These are phyloP conservation scores for Orthonyx spaldingii DNA, from an alignment of 2,113 vertebrate genomes.

Conservation along the genomic window DNA sequence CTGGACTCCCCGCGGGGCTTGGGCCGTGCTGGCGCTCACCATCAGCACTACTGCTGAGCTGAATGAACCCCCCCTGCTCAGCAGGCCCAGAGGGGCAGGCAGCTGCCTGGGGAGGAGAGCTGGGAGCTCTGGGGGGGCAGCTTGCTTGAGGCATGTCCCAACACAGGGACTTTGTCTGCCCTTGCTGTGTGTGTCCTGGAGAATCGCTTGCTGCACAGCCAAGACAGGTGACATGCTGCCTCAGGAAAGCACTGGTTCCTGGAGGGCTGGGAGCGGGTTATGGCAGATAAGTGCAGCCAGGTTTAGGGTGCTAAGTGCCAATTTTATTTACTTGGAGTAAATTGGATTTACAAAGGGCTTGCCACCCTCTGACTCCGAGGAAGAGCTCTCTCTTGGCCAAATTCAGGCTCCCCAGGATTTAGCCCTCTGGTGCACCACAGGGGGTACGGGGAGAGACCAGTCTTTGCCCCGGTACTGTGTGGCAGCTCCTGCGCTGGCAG, in stretches of 20 bases:
- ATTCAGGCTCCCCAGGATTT: neutral
- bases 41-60: neutral
- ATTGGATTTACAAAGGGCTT: neutral
- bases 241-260: neutral
- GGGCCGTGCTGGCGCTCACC: fast-evolving
- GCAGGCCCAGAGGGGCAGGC: neutral
- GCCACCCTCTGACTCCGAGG: neutral
- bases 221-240: fast-evolving
- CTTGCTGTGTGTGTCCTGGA: fast-evolving
- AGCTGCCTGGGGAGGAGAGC: neutral
- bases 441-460: neutral
- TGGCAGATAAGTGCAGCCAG: neutral
- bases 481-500: neutral
- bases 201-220: neutral
- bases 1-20: neutral
- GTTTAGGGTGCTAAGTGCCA: neutral
- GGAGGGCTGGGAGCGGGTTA: neutral
- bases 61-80: neutral
- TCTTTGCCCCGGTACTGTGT: neutral
- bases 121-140: neutral
- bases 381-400: neutral
- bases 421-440: neutral
- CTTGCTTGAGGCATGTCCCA: neutral
- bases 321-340: neutral
- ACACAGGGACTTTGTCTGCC: fast-evolving